These are phyloP conservation scores for Lordiphosa mommai DNA, from an alignment of 1,140 invertebrate species.

Conservation along the genomic window DNA sequence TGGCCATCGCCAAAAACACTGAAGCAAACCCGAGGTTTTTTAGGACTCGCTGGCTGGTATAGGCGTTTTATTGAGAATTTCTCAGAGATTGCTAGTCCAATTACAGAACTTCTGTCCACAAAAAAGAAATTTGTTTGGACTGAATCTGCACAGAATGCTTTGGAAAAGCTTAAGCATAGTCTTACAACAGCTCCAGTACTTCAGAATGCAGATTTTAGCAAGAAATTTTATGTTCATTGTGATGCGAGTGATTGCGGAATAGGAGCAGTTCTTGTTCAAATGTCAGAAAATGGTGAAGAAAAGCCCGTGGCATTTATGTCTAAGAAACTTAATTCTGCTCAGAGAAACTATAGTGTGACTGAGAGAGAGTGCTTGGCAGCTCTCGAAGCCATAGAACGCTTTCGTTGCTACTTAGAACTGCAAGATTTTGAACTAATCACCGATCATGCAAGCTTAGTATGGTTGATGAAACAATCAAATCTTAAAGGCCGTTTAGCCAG, in stretches of 20 bases:
- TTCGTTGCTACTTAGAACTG: neutral
- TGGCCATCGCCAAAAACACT: neutral
- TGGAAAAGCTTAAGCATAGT: neutral
- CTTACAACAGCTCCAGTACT: neutral
- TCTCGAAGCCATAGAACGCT: neutral
- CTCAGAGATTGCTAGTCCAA: neutral
- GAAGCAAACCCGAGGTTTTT: neutral
- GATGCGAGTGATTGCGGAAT: slow-evolving; percentile 1
- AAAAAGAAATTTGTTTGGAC: neutral
- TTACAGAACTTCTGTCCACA: neutral
- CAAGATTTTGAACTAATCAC: slow-evolving; percentile 2
- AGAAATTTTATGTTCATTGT: slow-evolving; percentile 1
- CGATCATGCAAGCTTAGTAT: slow-evolving; percentile 3
- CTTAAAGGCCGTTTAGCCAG: slow-evolving; percentile 1
- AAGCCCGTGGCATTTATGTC: neutral
- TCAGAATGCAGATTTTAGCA: neutral
- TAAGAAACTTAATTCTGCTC: neutral
- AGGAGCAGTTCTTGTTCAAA: neutral
- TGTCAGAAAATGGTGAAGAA: neutral
- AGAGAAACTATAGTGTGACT: neutral
- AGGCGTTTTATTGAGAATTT: neutral
- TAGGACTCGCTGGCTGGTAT: slow-evolving; percentile 7
- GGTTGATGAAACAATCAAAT: slow-evolving; percentile 1
- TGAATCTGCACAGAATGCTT: neutral
- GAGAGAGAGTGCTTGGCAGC: neutral